Evolutionary conservation across 2,113 vertebrate species (phyloP).

Genomic region (Chamaetylas fuelleborni): DNA sequence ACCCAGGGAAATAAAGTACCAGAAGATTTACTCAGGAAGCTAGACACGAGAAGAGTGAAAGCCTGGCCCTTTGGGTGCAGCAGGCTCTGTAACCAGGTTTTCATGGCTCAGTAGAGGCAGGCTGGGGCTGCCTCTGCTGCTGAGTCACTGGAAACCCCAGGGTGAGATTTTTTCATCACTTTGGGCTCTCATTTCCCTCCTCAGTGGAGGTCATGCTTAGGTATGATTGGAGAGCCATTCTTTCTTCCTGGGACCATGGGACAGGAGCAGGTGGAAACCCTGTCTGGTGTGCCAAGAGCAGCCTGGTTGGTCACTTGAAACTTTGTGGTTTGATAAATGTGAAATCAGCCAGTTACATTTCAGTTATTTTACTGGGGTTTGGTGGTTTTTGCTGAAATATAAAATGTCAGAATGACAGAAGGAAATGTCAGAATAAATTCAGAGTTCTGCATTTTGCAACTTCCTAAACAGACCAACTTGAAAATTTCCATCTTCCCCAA

Average conservation of each 20-base stretch:
- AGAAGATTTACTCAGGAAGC: neutral
- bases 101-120: rapidly evolving
- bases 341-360: neutral
- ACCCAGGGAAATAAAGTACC: neutral
- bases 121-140: neutral
- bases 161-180: neutral
- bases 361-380: neutral
- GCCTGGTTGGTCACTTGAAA: neutral
- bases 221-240: neutral
- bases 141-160: neutral
- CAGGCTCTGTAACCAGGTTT: neutral
- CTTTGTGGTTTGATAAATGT: neutral
- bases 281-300: neutral
- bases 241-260: neutral
- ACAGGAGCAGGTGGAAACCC: neutral
- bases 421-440: neutral
- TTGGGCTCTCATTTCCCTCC: neutral
- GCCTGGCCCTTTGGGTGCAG: neutral
- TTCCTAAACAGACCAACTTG: neutral
- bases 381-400: neutral
- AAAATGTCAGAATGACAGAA: neutral
- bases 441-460: conserved; percentile 24
- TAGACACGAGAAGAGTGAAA: neutral
- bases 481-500: neutral
- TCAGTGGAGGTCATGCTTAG: neutral